These are phyloP conservation scores for Eumacrocentrus americanus DNA, from an alignment of 2,888 invertebrate genomes.

Conservation along the genomic window DNA sequence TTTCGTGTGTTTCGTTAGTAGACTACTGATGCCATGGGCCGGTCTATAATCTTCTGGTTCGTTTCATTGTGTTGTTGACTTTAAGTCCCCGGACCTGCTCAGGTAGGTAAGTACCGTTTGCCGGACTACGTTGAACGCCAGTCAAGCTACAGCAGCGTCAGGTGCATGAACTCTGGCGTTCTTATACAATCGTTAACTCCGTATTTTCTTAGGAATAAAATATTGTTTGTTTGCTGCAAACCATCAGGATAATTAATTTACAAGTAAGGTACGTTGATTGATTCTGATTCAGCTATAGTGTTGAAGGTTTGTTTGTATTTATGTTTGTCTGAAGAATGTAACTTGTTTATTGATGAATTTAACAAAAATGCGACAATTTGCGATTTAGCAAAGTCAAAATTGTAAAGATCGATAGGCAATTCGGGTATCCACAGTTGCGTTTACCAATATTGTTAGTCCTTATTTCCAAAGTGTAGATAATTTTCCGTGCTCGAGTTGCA, in stretches of 20 bases:
- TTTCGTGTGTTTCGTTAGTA: constrained; percentile 28
- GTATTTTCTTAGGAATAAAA: constrained; percentile 10
- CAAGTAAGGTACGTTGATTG: constrained; percentile 26
- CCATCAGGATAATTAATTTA: constrained; percentile 15
- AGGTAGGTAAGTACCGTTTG: constrained; percentile 58
- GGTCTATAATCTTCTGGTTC: constrained; percentile 31
- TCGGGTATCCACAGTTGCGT: too few species aligned
- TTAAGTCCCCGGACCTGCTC: constrained; percentile 41
- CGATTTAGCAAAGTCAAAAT: too few species aligned
- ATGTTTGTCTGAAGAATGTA: too few species aligned
- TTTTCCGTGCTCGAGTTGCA: background rate
- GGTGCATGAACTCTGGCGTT: constrained; percentile 42
- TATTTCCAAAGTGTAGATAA: background rate
- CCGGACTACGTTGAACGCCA: constrained; percentile 50
- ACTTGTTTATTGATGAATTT: too few species aligned
- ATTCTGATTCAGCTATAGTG: too few species aligned
- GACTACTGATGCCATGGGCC: constrained; percentile 35
- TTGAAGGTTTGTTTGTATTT: too few species aligned
- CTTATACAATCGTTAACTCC: constrained; percentile 16
- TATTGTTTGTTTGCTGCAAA: constrained; percentile 7
- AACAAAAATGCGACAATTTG: too few species aligned
- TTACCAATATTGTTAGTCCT: too few species aligned
- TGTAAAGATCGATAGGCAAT: too few species aligned
- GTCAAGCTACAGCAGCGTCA: constrained; percentile 53
- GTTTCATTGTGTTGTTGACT: constrained; percentile 47